phyloP scores from a whole-genome alignment of 2,888 invertebrate species.

The Drosophila dives region DNA sequence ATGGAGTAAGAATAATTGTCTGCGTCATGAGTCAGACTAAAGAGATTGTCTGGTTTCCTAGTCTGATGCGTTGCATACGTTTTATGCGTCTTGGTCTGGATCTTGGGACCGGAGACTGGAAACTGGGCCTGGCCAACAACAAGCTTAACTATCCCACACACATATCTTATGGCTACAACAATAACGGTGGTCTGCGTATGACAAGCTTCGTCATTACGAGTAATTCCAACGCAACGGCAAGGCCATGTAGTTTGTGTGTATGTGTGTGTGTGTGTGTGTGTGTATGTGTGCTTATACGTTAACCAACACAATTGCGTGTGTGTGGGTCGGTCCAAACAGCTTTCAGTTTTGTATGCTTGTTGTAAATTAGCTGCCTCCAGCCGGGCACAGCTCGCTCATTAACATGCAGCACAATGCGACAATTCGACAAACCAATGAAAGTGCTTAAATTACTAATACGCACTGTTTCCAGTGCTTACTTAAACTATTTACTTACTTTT shows the following conservation, averaged over 20 bases:
- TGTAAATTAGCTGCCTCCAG: slow-evolving; percentile 36
- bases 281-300: slow-evolving; percentile 29
- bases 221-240: slow-evolving; percentile 57
- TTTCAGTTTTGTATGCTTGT: slow-evolving; percentile 46
- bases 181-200: slow-evolving; percentile 61
- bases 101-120: slow-evolving; percentile 11
- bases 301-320: slow-evolving; percentile 15
- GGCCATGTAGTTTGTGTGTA: slow-evolving; percentile 53
- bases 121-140: slow-evolving; percentile 37
- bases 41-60: slow-evolving; percentile 43
- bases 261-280: slow-evolving; percentile 4
- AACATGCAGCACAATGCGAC: slow-evolving; percentile 45
- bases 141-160: slow-evolving; percentile 55
- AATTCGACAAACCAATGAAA: slow-evolving; percentile 36
- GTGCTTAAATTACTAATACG: slow-evolving; percentile 59
- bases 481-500: background rate
- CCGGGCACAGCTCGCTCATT: slow-evolving; percentile 21
- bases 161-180: slow-evolving; percentile 40
- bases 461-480: slow-evolving; percentile 36
- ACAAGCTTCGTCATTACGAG: slow-evolving; percentile 46
- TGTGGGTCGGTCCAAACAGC: slow-evolving; percentile 35
- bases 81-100: slow-evolving; percentile 17
- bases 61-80: slow-evolving; percentile 17
- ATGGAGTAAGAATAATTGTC: slow-evolving; percentile 50
- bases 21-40: slow-evolving; percentile 66